Percentiles rank a stretch among this genome's conserved stretches.
Conservation (phyloP, 2,113 vertebrate genomes). For the Oophaga pumilio region DNA sequence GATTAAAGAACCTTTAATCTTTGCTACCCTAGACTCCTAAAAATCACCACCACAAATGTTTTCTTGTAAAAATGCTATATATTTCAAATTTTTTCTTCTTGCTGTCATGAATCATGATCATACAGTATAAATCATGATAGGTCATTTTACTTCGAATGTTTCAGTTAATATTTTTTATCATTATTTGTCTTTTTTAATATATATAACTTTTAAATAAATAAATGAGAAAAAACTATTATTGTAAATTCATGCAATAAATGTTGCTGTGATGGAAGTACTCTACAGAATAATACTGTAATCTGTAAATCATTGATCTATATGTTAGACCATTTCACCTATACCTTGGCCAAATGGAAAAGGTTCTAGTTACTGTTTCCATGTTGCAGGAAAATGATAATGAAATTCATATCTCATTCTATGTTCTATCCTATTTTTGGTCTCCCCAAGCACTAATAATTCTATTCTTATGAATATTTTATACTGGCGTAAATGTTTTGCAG, state of each 20-base stretch:
- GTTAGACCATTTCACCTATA: background rate
- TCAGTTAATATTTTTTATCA: no score
- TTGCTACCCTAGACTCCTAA: no score
- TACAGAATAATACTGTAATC: background rate
- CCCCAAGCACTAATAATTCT: slow-evolving; percentile 68
- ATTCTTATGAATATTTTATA: slow-evolving; percentile 70
- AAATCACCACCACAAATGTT: no score
- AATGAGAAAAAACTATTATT: no score
- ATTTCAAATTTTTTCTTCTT: background rate
- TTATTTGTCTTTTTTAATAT: no score
- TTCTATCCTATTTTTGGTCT: slow-evolving; percentile 62
- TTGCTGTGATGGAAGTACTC: background rate
- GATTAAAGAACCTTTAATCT: background rate
- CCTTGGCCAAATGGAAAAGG: background rate
- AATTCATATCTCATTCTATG: slow-evolving; percentile 29
- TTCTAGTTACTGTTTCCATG: slow-evolving; percentile 28
- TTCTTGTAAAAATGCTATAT: background rate
- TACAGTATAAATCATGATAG: no score
- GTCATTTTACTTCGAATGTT: no score
- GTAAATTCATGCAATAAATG: background rate
- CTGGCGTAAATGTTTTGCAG: slow-evolving; percentile 60
- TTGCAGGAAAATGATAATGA: slow-evolving; percentile 40
- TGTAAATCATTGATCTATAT: background rate
- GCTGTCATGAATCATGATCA: no score
- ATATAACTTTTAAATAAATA: no score